Evolutionary conservation across 2,797 vertebrate genomes (phyloP), one percentile per base, ranked within the genome.

Genomic region (Adelosebastes latens): DNA sequence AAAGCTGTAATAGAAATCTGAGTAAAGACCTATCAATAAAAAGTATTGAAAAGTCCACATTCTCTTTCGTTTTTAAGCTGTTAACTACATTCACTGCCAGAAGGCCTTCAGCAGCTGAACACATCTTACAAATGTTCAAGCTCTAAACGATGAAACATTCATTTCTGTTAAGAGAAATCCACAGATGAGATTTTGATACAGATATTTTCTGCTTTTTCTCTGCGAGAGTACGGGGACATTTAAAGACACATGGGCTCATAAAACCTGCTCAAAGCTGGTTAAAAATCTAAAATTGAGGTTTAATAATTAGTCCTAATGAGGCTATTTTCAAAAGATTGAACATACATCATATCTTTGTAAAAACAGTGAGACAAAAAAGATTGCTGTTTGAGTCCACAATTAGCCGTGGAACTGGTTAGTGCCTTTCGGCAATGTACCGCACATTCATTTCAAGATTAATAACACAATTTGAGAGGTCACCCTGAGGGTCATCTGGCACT

Each of bases 401-500:
- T 80, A 87, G 65, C 63, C 53, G 32, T 56, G 69, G 85, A 80
- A 79, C 16, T 55, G 36, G 31, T 72, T 36, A 10, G 52, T 68
- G 46, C 72, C 83, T 88, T 62, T 22, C 65, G 72, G 81, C 71
- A 18, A 78, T 11, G 58, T 24, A 64, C 39, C 1, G 20, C 59
- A 55, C 75, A 81, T 75, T 88, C 9, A 88, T 84, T 73, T 79
- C 31, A 81, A 79, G 84, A 92, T 89, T 90, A 90, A 91, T 89
- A 85, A 83, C 58, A 87, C 71, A 78, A 75, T 80, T 80, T 83
- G 39, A 90, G 49, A 88, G 88, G 85, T 87, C 79, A 84, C 60
- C 72, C 78, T 63, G 25, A 8, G 83, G 91, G 89, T 81, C 89
- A 88, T 87, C 92, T 65, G 59, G 46, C 72, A 82, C 90, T 83